A percentile compares a stretch with the other conserved stretches of the same genome.
These are phyloP conservation scores for Carabus problematicus DNA, from an alignment of 2,888 invertebrate genomes.

Conservation along the genomic window DNA sequence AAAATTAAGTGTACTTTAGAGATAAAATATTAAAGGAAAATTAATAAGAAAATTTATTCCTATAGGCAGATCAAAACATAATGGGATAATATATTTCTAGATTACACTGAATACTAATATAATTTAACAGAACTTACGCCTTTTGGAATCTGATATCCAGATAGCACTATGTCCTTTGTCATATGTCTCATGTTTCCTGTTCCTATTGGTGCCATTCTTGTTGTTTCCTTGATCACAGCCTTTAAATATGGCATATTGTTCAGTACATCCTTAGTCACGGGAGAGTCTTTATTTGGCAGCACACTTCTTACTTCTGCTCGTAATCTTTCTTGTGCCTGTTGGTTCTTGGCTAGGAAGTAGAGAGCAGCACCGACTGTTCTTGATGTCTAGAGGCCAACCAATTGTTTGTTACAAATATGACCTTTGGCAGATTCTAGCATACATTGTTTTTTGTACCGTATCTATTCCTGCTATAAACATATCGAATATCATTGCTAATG, in stretches of 20 bases:
- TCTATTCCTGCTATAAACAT: slow-evolving; percentile 76
- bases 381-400: slow-evolving; percentile 57
- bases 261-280: slow-evolving; percentile 56
- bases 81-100: no score
- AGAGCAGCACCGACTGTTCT: slow-evolving; percentile 58
- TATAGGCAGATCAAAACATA: no score
- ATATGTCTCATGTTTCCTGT: slow-evolving; percentile 49
- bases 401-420: background rate
- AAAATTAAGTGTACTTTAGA: slow-evolving; percentile 49
- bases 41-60: no score
- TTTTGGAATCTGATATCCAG: slow-evolving; percentile 56
- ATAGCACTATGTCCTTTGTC: slow-evolving; percentile 54
- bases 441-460: slow-evolving; percentile 64
- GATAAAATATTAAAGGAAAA: slow-evolving; percentile 48
- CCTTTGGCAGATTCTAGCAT: no score
- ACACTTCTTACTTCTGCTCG: slow-evolving; percentile 55
- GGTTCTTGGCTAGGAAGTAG: slow-evolving; percentile 59
- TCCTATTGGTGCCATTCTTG: slow-evolving; percentile 56
- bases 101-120: no score
- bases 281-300: slow-evolving; percentile 50
- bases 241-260: slow-evolving; percentile 62
- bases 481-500: slow-evolving; percentile 72
- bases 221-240: slow-evolving; percentile 70
- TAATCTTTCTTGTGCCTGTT: slow-evolving; percentile 57
- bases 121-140: slow-evolving; percentile 50